phyloP scores from a whole-genome alignment of 2,113 vertebrate species.

The Pongo pygmaeus region DNA sequence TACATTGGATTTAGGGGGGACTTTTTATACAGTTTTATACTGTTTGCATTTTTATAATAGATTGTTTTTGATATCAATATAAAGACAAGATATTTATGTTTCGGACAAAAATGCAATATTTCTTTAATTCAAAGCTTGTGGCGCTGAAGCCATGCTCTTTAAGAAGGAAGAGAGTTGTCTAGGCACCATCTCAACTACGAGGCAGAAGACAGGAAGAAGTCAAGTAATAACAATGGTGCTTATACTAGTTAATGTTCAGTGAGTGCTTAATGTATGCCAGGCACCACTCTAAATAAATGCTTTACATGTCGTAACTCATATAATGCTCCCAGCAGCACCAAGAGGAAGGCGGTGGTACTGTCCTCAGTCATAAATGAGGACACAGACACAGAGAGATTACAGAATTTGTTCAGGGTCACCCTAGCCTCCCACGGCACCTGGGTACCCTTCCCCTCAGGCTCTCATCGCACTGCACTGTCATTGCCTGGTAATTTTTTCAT shows the following conservation, averaged over 20 bases:
- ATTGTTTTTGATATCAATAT: neutral
- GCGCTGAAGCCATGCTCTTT: neutral
- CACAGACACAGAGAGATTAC: neutral
- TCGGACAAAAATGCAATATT: neutral
- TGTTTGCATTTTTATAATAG: neutral
- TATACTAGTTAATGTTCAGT: neutral
- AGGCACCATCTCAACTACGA: neutral
- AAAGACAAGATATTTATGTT: neutral
- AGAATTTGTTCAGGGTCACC: too few species aligned
- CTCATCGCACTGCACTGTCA: accelerated
- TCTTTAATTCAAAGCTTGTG: neutral
- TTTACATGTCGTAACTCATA: accelerated
- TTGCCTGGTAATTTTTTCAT: neutral
- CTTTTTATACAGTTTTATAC: neutral
- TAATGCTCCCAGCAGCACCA: neutral
- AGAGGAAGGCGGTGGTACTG: neutral
- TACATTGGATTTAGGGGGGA: too few species aligned
- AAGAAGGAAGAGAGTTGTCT: neutral
- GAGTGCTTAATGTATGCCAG: neutral
- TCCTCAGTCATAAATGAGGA: neutral
- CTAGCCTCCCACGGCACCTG: neutral
- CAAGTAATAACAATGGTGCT: neutral
- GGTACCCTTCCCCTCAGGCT: neutral
- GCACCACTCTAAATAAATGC: neutral
- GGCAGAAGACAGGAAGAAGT: neutral